A percentile compares a stretch with the other conserved stretches of the same genome.
Evolutionary conservation across 1,140 invertebrate species (phyloP).

Genomic region (Apis dorsata): DNA sequence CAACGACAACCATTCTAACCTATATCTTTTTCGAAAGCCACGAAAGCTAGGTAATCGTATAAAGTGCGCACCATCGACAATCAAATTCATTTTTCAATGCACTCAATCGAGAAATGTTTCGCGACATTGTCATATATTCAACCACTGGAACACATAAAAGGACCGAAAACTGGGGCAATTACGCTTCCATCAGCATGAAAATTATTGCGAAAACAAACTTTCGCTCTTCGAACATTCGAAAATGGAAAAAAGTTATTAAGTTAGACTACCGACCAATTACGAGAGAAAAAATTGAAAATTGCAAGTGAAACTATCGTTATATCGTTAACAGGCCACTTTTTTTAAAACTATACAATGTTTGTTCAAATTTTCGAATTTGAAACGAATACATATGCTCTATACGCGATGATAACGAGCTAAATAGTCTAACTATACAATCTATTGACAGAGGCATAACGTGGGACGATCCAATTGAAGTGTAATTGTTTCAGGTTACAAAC

Average conservation of each 20-base stretch:
- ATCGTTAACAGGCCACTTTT: not conserved
- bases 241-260: not conserved
- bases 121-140: not conserved
- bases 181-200: not conserved
- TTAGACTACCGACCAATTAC: not conserved
- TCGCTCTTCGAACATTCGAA: not conserved
- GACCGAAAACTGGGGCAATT: conserved; percentile 5
- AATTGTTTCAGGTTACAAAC: conserved; percentile 42
- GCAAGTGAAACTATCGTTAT: not conserved
- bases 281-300: not conserved
- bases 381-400: too few relatives aligned
- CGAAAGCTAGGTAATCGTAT: conserved; percentile 22
- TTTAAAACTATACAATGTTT: not conserved
- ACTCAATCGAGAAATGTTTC: not conserved
- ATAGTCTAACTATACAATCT: conserved; percentile 11
- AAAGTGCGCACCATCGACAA: not conserved
- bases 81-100: not conserved
- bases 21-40: not conserved
- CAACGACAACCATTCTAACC: not conserved
- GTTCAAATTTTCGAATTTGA: not conserved
- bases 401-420: conserved; percentile 11
- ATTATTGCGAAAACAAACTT: conserved; percentile 9
- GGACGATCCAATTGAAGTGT: conserved; percentile 4
- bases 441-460: conserved; percentile 18
- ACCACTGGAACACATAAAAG: not conserved